These are phyloP conservation scores for Aspiorhynchus laticeps DNA, from an alignment of 2,113 vertebrate species.

Conservation along the genomic window DNA sequence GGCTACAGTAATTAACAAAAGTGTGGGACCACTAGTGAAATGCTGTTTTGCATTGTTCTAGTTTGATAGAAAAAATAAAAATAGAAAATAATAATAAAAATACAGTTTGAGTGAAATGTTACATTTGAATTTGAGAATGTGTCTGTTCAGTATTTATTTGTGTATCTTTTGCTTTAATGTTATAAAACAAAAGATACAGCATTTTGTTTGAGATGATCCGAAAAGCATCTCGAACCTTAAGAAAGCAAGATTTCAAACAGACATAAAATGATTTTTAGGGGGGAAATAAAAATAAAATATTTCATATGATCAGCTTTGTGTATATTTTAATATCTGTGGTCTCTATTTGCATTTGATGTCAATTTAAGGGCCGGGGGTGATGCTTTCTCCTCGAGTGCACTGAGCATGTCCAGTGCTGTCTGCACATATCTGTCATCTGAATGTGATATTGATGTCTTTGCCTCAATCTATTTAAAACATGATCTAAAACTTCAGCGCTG, in stretches of 20 bases:
- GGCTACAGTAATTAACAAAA: no score
- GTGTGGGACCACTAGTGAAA: background rate
- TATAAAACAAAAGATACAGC: no score
- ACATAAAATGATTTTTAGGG: no score
- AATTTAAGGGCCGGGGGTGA: background rate
- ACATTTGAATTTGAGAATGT: background rate
- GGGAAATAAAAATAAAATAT: no score
- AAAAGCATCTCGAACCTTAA: no score
- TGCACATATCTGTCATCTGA: background rate
- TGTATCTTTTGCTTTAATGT: background rate
- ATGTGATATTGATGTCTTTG: background rate
- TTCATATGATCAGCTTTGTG: background rate
- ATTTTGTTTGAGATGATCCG: no score
- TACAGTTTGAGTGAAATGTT: background rate
- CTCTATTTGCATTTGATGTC: no score
- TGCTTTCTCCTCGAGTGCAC: background rate
- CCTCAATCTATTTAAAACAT: background rate
- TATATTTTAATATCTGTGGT: no score
- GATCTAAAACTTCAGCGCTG: background rate
- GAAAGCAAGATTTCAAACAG: no score
- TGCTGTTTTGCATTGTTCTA: background rate
- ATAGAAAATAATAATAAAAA: no score
- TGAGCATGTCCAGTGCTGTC: background rate
- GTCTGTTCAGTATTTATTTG: no score
- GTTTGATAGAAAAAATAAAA: background rate